Base-by-base conservation (phyloP, 2,113 vertebrate genomes). In the Cranoglanis bouderius region DNA sequence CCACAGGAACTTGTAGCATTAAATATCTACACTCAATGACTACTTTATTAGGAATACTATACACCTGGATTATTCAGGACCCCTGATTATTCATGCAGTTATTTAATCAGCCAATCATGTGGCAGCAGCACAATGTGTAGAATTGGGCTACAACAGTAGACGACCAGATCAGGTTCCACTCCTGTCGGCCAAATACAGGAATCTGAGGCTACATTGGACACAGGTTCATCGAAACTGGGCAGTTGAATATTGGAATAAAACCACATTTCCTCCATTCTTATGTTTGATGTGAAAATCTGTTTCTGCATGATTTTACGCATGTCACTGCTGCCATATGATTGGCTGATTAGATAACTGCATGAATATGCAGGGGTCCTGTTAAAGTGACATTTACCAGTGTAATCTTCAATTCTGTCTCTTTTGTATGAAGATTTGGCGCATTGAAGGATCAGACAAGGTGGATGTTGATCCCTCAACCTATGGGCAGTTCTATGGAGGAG, bases 401-500 rank as follows among this genome's bases (percentile, higher is more conserved):
- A 59, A 51, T 75, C 21, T 35, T 53, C 18, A 61, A 10, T 75
- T 78, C 4, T 67, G 0, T 59, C 38, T 86, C n/a, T 32, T 84
- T 14, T 85, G 10, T 75, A n/a, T 38, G 7, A 88, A 98, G 97
- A 96, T 99, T 81, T 99, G 97, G 97, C 96, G 98, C 88, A 92
- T 98, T 6, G 97, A 98, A 91, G 96, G 96, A 35, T 95, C 95
- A 4, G 87, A 94, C 32, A 98, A 98, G 89, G 96, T 97, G 43
- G 92, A 92, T 0, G 96, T 98, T 84, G 89, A 95, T 65, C 92
- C 94, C 0, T 88, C 94, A 0, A 88, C 88, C 0, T 94, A 96
- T 0, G 96, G 97, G 49, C 97, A 97, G 94, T 98, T 98, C 93
- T 98, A 96, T 0, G 97, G 97, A 0, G 97, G 97, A 0, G 97